Evolutionary conservation across 2,797 vertebrate species (phyloP).

Genomic region (Rhabdomys pumilio): DNA sequence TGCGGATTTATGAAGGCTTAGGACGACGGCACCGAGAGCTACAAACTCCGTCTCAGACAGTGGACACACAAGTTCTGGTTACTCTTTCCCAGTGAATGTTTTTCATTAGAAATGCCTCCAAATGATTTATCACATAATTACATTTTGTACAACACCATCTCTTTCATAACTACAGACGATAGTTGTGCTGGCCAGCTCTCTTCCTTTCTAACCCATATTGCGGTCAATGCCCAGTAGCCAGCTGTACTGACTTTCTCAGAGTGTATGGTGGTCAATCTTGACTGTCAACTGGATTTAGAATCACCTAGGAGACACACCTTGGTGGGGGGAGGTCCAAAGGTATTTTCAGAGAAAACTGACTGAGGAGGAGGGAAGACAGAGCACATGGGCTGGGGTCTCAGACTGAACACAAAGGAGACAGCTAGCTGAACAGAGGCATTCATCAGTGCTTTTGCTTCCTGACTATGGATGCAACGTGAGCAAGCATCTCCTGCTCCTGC

Average conservation of each 20-base stretch:
- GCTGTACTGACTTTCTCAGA: background rate
- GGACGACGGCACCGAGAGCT: conserved; percentile 51
- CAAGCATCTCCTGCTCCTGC: background rate
- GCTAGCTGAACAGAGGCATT: background rate
- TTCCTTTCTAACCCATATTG: background rate
- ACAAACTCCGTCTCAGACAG: conserved; percentile 39
- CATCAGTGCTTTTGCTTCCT: background rate
- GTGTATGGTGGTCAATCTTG: background rate
- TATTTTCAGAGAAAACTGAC: background rate
- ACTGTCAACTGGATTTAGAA: background rate
- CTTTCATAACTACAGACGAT: conserved; percentile 45
- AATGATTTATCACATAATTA: conserved; percentile 73
- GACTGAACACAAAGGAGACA: background rate
- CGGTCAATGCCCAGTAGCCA: background rate
- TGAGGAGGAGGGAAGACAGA: background rate
- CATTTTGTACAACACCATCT: conserved; percentile 58
- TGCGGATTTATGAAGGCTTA: conserved; percentile 78
- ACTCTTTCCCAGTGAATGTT: conserved; percentile 58
- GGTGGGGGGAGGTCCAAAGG: background rate
- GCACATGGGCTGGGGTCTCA: background rate
- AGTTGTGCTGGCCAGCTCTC: background rate
- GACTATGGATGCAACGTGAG: background rate
- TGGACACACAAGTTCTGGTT: conserved; percentile 59
- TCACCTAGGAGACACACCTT: background rate
- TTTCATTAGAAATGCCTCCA: conserved; percentile 74